Base-by-base conservation (phyloP, 2,113 vertebrate species). In the Polypterus senegalus region DNA sequence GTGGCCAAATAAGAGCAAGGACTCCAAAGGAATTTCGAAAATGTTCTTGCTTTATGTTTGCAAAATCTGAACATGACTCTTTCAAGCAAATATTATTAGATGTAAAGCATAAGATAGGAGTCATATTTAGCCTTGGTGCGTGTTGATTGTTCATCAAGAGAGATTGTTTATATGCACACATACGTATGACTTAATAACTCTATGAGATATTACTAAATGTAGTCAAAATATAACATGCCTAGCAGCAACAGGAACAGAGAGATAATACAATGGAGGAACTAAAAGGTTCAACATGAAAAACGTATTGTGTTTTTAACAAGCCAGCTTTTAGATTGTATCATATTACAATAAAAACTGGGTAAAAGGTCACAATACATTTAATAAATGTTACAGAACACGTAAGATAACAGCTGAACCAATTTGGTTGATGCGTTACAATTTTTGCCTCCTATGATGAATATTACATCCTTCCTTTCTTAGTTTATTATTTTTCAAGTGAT, bases 271-370 rank as follows among this genome's bases (percentile, higher is more conserved):
- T 27, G 27, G 27, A 27, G 27, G 27, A 27, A 27, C 70, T 76
- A 77, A 52, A 69, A 76, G 1, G 27, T 27, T 70, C 71, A 74
- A 74, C 74, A 75, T 75, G 71, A 60, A 74, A 75, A 81, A 74
- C 70, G 61, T 74, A 68, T 68, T 77, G 79, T 81, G 74, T 74
- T 74, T 76, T 81, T 78, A 78, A 77, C 75, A 70, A 69, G 69
- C 66, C 65, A 67, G 66, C 66, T 66, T 71, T 71, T 61, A 64
- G 67, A 62, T 55, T 58, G 74, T 67, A 68, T 76, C 66, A 43
- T 67, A 67, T 78, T 78, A 71, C 79, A 68, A 66, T 11, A 59
- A 57, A 60, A 64, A 69, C 54, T 67, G 64, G 4, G 69, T 65
- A 68, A 68, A 65, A 67, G 64, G 67, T 68, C 65, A 65, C 65